Conservation (phyloP, 2,113 vertebrate species). For the Coptodon bakossiorum region DNA sequence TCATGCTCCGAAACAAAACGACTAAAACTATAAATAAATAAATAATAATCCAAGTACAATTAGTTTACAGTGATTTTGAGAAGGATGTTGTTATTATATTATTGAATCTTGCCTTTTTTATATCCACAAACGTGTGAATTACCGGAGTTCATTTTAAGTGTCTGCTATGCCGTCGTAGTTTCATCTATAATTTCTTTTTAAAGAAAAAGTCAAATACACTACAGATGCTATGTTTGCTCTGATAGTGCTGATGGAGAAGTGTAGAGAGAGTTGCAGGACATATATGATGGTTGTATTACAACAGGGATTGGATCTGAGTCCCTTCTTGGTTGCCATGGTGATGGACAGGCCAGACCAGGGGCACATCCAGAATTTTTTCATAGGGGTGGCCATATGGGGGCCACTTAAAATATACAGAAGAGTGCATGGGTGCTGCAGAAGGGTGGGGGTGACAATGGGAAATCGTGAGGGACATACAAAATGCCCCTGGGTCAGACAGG, state of each 20-base stretch:
- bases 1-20: background rate
- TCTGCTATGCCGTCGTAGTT: background rate
- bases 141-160: background rate
- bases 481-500: background rate
- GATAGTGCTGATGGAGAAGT: accelerated
- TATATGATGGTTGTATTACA: background rate
- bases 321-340: background rate
- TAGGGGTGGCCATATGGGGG: background rate
- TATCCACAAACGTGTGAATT: background rate
- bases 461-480: background rate
- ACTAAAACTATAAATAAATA: background rate
- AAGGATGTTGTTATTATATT: background rate
- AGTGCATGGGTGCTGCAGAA: background rate
- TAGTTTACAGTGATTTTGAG: background rate
- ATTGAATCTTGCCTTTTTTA: accelerated
- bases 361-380: background rate
- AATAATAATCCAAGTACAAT: background rate
- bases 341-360: background rate
- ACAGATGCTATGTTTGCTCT: background rate
- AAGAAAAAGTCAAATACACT: accelerated
- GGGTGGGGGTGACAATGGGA: background rate
- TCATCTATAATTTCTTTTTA: background rate
- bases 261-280: background rate
- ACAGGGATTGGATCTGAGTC: background rate
- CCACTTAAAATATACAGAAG: background rate